Conservation (phyloP, 2,888 invertebrate genomes). For the Cecidostiba fungosa region DNA sequence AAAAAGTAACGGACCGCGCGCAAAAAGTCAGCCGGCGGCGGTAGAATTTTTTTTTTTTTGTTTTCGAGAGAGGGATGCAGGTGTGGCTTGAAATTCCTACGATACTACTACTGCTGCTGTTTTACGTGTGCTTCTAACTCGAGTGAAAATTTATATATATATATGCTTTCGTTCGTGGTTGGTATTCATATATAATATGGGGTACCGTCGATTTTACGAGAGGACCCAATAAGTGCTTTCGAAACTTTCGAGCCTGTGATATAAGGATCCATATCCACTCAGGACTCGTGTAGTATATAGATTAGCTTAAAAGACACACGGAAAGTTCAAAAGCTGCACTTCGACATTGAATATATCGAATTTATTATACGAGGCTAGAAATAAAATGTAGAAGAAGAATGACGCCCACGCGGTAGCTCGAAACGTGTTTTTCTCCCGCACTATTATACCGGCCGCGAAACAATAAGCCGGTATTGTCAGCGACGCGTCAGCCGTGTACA, state of each 20-base stretch:
- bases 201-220: not conserved
- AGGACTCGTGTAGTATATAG: not conserved
- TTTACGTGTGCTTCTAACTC: not conserved
- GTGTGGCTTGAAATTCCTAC: not conserved
- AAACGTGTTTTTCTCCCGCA: not conserved
- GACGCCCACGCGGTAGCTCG: constrained; percentile 1
- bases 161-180: not conserved
- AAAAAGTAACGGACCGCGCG: constrained; percentile 72
- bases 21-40: constrained; percentile 30
- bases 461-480: constrained; percentile 48
- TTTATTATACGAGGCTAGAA: not conserved
- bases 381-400: not conserved
- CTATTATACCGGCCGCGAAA: constrained; percentile 3
- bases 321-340: not conserved
- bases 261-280: not conserved
- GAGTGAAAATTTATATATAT: not conserved
- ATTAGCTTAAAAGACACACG: not conserved
- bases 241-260: not conserved
- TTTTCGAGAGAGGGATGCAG: not conserved
- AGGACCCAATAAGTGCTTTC: not conserved
- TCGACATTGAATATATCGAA: not conserved
- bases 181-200: not conserved
- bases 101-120: not conserved
- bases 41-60: not conserved
- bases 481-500: constrained; percentile 30